These are phyloP conservation scores for Silurus asotus DNA, from an alignment of 2,113 vertebrate genomes.

Conservation along the genomic window DNA sequence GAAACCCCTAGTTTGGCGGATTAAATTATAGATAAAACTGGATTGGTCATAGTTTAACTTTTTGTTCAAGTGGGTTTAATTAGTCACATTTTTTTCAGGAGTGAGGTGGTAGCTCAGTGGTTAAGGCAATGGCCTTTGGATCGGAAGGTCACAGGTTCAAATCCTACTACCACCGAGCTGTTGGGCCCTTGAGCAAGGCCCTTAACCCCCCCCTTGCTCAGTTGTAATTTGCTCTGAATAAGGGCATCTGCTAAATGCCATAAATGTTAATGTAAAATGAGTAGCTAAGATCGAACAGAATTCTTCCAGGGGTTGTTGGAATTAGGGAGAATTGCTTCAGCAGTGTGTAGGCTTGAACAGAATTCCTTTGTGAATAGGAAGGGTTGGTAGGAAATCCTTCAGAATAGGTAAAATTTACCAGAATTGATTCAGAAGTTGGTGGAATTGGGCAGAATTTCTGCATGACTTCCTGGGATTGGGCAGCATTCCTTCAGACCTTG, in stretches of 20 bases:
- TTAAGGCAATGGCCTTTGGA: no score
- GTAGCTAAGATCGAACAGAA: not conserved
- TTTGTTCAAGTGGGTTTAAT: not conserved
- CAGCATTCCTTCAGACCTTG: not conserved
- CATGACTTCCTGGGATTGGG: not conserved
- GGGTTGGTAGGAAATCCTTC: not conserved
- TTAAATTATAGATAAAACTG: no score
- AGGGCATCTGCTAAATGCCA: no score
- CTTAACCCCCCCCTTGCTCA: no score
- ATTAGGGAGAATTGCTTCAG: not conserved
- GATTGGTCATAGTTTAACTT: not conserved
- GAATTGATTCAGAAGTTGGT: not conserved
- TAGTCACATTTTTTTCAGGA: not conserved
- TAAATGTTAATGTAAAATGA: no score
- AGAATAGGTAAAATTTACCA: no score
- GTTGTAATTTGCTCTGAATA: no score
- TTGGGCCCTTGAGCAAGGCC: no score
- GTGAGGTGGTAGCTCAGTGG: no score
- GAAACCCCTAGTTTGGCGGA: not conserved
- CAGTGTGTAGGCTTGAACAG: not conserved
- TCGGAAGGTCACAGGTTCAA: no score
- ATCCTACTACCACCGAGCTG: no score
- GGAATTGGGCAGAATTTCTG: not conserved
- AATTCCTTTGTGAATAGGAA: not conserved
- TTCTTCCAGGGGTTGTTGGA: not conserved